Evolutionary conservation across 2,888 invertebrate species (phyloP), one percentile per base, ranked within the genome.

Genomic region (Dicyrtomina minuta): DNA sequence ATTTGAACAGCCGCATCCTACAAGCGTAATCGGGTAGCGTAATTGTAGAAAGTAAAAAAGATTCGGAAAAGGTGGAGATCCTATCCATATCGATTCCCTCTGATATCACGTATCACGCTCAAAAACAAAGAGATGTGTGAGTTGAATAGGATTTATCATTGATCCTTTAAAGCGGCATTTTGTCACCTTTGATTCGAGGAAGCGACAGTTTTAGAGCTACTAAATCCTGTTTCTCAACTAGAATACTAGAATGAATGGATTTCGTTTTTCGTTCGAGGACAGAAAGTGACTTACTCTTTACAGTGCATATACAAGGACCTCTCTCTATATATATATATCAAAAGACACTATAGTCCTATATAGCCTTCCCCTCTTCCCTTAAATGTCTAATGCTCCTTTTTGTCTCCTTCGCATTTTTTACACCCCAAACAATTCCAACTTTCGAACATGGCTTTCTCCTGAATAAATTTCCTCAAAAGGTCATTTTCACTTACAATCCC

Each of bases 131-230:
- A 46, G 22, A 51, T 51, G 39, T 12, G 51, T 12, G 51, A 26
- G 27, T 55, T 39, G 12, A 26, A 61, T 41, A 26, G 46, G 56
- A 39, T 61, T 61, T 33, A 44, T 17, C 15, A 24, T 44, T 61
- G 61, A 61, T 61, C 61, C 61, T 17, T 22, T 44, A 61, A 61
- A 60, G 24, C 61, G 66, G 56, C 66, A 44, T 66, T 66, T 66
- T 53, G 53, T 66, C 66, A 66, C 66, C 66, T 66, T 66, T 41
- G 66, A 66, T 66, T 66, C 24, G 20, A n/a, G 20, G 20, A 56
- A 44, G 39, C 13, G 66, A 66, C 66, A 66, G 33, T 66, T 66
- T 64, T 56, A 66, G 56, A 66, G 66, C 66, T 55, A 44, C 41
- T 12, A 56, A 66, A 56, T 55, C 66, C 66, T 15, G 43, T 55